These are phyloP conservation scores for Cryptosula pallasiana DNA, from an alignment of 2,888 invertebrate species.

Conservation along the genomic window DNA sequence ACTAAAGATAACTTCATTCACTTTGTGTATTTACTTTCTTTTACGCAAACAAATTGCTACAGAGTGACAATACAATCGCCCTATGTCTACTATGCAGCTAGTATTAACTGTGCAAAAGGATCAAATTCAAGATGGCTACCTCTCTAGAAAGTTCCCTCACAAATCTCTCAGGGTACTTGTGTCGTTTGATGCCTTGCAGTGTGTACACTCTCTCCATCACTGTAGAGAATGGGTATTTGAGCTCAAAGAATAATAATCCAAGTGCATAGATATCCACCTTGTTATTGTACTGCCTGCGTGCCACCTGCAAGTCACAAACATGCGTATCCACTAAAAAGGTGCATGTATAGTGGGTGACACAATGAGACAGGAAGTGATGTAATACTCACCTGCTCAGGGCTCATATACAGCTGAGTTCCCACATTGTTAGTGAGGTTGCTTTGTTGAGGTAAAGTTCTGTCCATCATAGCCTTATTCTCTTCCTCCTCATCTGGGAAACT, in stretches of 20 bases:
- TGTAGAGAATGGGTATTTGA: constrained; percentile 81
- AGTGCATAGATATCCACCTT: constrained; percentile 94
- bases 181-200: constrained; percentile 60
- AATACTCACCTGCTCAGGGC: constrained; percentile 95
- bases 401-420: constrained; percentile 95
- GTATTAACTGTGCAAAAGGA: too few species aligned
- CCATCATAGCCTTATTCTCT: constrained; percentile 24
- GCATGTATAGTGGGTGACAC: too few species aligned
- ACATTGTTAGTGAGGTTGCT: constrained; percentile 57
- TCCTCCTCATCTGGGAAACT: constrained; percentile 54
- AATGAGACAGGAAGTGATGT: too few species aligned
- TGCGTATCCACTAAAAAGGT: too few species aligned
- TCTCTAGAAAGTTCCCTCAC: constrained; percentile 63
- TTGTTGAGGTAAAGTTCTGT: constrained; percentile 22
- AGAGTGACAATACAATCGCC: too few species aligned
- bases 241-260: constrained; percentile 87
- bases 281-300: constrained; percentile 49
- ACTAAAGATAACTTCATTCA: too few species aligned
- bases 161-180: constrained; percentile 68
- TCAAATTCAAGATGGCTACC: constrained; percentile 60
- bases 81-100: too few species aligned
- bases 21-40: too few species aligned
- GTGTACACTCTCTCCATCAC: constrained; percentile 75
- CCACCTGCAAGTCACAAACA: constrained; percentile 42
- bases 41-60: too few species aligned